phyloP scores from a whole-genome alignment of 1,140 invertebrate species.

The Phthorimaea operculella region DNA sequence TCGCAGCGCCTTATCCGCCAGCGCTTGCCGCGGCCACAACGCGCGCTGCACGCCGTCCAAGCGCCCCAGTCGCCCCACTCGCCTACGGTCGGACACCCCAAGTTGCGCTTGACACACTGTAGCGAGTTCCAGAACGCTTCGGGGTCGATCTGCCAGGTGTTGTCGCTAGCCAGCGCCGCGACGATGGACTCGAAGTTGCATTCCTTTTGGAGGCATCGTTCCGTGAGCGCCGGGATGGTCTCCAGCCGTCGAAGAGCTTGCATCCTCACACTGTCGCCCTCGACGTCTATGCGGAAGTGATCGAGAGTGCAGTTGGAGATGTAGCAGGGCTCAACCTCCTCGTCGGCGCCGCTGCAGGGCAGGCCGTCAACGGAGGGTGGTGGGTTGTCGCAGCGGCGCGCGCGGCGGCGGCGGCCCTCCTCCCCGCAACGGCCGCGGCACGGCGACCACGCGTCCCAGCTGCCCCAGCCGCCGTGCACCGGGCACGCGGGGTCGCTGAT shows the following conservation, averaged over 20 bases:
- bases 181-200: conserved; percentile 49
- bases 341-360: conserved; percentile 36
- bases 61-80: conserved; percentile 50
- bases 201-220: conserved; percentile 44
- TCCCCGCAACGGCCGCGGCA: conserved; percentile 46
- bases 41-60: conserved; percentile 51
- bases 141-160: conserved; percentile 49
- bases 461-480: conserved; percentile 48
- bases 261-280: conserved; percentile 32
- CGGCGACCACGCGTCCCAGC: conserved; percentile 43
- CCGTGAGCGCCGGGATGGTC: conserved; percentile 42
- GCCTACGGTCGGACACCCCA: conserved; percentile 44
- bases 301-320: conserved; percentile 40
- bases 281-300: conserved; percentile 35
- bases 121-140: conserved; percentile 53
- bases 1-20: conserved; percentile 49
- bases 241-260: conserved; percentile 42
- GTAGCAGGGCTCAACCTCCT: conserved; percentile 47
- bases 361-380: conserved; percentile 42
- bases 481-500: conserved; percentile 47
- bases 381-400: conserved; percentile 44
- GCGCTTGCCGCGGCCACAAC: conserved; percentile 42
- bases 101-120: conserved; percentile 51
- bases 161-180: conserved; percentile 35
- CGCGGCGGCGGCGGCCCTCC: conserved; percentile 37